Evolutionary conservation across 1,140 invertebrate genomes (phyloP), one percentile per base, ranked within the genome.

Genomic region (Anoplolepis gracilipes): DNA sequence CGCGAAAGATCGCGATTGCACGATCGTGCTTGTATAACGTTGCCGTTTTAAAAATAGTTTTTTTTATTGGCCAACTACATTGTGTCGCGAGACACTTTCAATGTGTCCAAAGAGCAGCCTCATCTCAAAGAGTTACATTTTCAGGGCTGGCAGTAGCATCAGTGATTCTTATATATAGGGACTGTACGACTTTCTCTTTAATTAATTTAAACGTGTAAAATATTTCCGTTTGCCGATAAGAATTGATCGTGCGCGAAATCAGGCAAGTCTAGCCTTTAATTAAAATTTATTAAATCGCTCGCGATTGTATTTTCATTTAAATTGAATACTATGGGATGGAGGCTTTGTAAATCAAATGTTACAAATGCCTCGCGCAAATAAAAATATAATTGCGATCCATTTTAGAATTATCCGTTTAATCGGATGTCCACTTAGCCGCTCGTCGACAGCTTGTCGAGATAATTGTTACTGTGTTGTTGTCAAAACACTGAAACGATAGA

Each of bases 391-490:
- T n/a, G 67, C n/a, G 28, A 82, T 57, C 36, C 53, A 30, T 67
- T 67, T 53, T 13, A 25, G 16, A 61, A 42, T n/a, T 36, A 36
- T 39, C 28, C 19, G 30, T 69, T 69, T 61, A 55, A 69, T 69
- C 49, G n/a, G n/a, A 30, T 25, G 7, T 59, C 53, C 67, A 73
- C 78, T 72, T 28, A 16, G 53, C 28, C 49, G 39, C 5, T 13
- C 16, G 59, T 42, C 7, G 30, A 78, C 22, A 67, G 42, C 8
- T 11, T 10, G 8, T 42, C 39, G 53, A 25, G 78, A 73, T 82
- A 73, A 82, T 82, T 82, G 65, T 81, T 81, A 81, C 53, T 25
- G 78, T 81, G 65, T 64, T 81, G 65, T 64, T 70, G 77, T 55
- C 30, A 79, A 79, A 79, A 79, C 61, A 69, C 33, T 30, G n/a